Evolutionary conservation across 1,140 invertebrate species (phyloP), one percentile per base, ranked within the genome.

Genomic region (Brachionus calyciflorus): DNA sequence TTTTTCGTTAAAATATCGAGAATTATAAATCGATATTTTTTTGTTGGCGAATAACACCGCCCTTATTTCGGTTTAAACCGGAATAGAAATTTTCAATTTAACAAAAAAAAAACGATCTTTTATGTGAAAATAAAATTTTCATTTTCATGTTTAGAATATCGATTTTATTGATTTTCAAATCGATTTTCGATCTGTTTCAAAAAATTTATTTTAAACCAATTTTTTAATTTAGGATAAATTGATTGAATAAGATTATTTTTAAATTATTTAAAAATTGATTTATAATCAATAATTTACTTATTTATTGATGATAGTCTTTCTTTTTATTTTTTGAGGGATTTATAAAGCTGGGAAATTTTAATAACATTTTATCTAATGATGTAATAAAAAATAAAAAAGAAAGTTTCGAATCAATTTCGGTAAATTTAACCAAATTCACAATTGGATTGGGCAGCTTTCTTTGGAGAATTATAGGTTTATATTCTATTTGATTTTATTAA

Each of bases 401-500:
- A 37, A 37, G 33, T 37, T 37, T 60, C 55, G 37, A n/a, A 9
- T 1, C 2, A 60, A 37, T 60, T 60, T 60, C 55, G 55, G 28
- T 60, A 37, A n/a, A 60, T 60, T 60, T 60, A 60, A 60, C 55
- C 55, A 60, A 60, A 41, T 60, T 28, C n/a, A 2, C 33, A 19
- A 40, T 55, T 5, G 51, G 28, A 37, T 37, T 37, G 4, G 9
- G 9, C 33, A 37, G 4, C n/a, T n/a, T n/a, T n/a, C n/a, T n/a
- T 5, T 5, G 9, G 9, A 37, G 33, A 37, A 9, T 5, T 37
- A 5, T 5, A 37, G 33, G 33, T 3, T 37, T 55, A 4, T 14
- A 55, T 28, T 28, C 21, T 55, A n/a, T n/a, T n/a, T n/a, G n/a
- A n/a, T 55, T 53, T 33, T 6, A 17, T 60, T 17, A 37, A 60